These are phyloP conservation scores for Moxostoma hubbsi DNA, from an alignment of 2,797 vertebrate species.

Conservation along the genomic window DNA sequence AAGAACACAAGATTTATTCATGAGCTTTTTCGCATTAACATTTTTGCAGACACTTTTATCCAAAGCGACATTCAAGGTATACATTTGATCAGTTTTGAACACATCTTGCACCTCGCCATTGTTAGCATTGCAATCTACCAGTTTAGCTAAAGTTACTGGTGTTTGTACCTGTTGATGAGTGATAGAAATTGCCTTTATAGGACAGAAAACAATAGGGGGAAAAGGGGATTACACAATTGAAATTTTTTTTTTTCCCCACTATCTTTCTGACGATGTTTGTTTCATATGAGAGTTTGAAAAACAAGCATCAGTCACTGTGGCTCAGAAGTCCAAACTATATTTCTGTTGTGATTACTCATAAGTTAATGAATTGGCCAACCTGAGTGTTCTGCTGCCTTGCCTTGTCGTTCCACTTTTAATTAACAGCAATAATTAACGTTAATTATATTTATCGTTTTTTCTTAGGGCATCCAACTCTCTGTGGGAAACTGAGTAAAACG, in stretches of 20 bases:
- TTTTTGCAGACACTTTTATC: no score
- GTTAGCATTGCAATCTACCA: no score
- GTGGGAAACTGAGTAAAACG: slow-evolving; percentile 74
- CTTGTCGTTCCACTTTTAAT: slow-evolving; percentile 76
- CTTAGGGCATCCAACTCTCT: slow-evolving; percentile 73
- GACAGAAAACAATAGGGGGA: no score
- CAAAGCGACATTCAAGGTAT: no score
- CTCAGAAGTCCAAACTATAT: slow-evolving; percentile 50
- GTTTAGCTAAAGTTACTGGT: no score
- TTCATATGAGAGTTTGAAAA: slow-evolving; percentile 20
- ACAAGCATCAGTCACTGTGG: slow-evolving; percentile 12
- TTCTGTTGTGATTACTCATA: slow-evolving; percentile 66
- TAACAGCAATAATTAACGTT: slow-evolving; percentile 79
- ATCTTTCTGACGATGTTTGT: slow-evolving; percentile 3
- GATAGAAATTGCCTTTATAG: no score
- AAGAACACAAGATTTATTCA: no score
- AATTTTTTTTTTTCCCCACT: neutral
- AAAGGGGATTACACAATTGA: no score
- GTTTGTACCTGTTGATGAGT: no score
- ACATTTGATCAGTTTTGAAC: no score
- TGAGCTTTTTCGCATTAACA: no score
- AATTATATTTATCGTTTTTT: slow-evolving; percentile 84
- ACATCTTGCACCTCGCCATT: no score
- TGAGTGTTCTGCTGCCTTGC: slow-evolving; percentile 67
- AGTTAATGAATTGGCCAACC: slow-evolving; percentile 63